Evolutionary conservation across 2,888 invertebrate species (phyloP).

Genomic region (Fissipunctia ypsillon): DNA sequence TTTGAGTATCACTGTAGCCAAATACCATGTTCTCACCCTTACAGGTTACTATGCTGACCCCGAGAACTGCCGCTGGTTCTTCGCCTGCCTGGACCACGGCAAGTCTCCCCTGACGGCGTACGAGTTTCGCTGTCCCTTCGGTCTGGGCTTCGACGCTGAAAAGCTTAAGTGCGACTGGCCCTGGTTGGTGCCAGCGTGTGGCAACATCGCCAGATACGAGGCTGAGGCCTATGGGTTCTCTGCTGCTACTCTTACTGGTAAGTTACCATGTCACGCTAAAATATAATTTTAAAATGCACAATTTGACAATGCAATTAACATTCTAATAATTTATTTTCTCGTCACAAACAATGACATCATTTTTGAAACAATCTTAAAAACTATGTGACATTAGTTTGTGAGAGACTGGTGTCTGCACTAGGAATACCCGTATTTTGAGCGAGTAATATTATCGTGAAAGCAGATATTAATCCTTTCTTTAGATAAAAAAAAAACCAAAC

Average conservation of each 20-base stretch:
- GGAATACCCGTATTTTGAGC: not conserved
- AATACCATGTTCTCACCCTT: not conserved
- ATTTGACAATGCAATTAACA: not conserved
- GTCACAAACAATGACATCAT: not conserved
- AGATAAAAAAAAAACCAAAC: not conserved
- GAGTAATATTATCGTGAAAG: not conserved
- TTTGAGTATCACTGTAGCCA: not conserved
- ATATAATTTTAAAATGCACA: not conserved
- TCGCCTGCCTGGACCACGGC: slow-evolving; percentile 94
- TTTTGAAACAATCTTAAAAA: not conserved
- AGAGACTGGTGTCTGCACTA: not conserved
- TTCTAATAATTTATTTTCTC: not conserved
- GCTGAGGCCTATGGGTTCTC: slow-evolving; percentile 87
- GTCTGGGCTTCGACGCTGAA: slow-evolving; percentile 93
- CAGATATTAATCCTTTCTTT: not conserved
- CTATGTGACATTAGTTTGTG: not conserved
- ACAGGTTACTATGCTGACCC: slow-evolving; percentile 95
- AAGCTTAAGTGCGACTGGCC: slow-evolving; percentile 94
- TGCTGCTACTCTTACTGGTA: slow-evolving; percentile 83
- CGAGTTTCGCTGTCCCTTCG: slow-evolving; percentile 95
- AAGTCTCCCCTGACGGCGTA: slow-evolving; percentile 92
- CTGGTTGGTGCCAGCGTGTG: slow-evolving; percentile 93
- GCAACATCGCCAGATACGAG: slow-evolving; percentile 89
- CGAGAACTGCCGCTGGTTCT: slow-evolving; percentile 96
- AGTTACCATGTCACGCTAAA: not conserved